Evolutionary conservation across 2,888 invertebrate species (phyloP), one percentile per base, ranked within the genome.

Genomic region (Harpagoxenus sublaevis): DNA sequence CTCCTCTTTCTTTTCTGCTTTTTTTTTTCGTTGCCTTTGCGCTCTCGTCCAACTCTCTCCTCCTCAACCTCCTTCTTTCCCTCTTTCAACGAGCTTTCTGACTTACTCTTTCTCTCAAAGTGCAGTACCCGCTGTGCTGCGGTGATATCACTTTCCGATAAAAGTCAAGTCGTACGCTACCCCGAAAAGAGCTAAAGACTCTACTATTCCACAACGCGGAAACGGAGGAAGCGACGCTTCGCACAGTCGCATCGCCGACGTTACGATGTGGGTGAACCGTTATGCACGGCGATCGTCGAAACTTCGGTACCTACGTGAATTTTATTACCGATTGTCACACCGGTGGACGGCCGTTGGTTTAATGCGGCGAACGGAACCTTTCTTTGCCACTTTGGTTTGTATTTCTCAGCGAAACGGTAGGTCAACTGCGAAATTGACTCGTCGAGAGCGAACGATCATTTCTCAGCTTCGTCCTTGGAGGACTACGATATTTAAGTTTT

Each of bases 141-240:
- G 84, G 60, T 85, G 86, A 91, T 92, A 92, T 92, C 91, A 92
- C 89, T 91, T 90, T 90, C 86, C 91, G 92, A 92, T 91, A 92
- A 91, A 92, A 90, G 92, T 91, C 87, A 89, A 71, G 79, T 84
- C 87, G 82, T 74, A 51, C 57, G 84, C 78, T 12, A 35, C 42
- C 75, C 66, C 65, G 70, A 79, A 83, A 85, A 88, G 86, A 89
- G 86, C 87, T 87, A 81, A 87, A 83, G 83, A 75, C 55, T 73
- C 74, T 31, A 57, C 55, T 45, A 66, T 66, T 78, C 65, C 71
- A 39, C 63, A 62, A 55, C 8, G 79, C 75, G 63, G n/a, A 60
- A 31, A 51, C 23, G 65, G 57, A 79, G 23, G 63, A 68, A 51
- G 62, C 79, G 65, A 28, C 35, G 65, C 45, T 63, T 71, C 70